A percentile compares a stretch with the other conserved stretches of the same genome.
These are phyloP conservation scores for Drosophila elegans DNA, from an alignment of 1,140 invertebrate species.

Conservation along the genomic window DNA sequence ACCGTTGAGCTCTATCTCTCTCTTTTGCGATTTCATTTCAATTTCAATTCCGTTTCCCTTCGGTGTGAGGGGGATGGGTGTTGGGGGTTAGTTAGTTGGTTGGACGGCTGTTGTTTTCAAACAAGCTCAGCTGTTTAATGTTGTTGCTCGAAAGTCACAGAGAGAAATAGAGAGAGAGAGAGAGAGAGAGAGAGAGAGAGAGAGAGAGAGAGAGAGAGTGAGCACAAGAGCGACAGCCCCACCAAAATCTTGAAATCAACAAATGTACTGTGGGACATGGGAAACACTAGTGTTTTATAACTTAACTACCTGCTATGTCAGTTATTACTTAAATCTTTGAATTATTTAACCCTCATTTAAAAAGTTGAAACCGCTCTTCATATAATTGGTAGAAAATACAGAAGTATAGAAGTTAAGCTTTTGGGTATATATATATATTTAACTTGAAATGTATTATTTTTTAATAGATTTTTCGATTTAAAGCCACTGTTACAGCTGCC, in stretches of 20 bases:
- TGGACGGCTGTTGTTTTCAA: constrained; percentile 70
- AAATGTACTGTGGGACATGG: constrained; percentile 34
- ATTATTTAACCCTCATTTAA: too few species aligned
- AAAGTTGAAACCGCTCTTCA: too few species aligned
- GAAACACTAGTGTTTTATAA: too few species aligned
- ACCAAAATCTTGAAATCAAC: constrained; percentile 36
- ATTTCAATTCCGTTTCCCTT: constrained; percentile 42
- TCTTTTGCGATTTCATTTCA: constrained; percentile 25
- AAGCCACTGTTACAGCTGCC: constrained; percentile 21
- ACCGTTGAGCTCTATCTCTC: constrained; percentile 12
- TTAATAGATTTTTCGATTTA: too few species aligned
- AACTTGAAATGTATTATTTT: neutral
- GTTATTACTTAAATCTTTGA: too few species aligned
- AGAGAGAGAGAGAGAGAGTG: constrained; percentile 3
- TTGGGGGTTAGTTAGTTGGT: constrained; percentile 27
- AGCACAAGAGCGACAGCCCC: constrained; percentile 5
- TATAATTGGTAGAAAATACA: too few species aligned
- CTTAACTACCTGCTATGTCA: too few species aligned
- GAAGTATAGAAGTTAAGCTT: neutral
- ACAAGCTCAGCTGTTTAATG: constrained; percentile 83
- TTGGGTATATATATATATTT: neutral
- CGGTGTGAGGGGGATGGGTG: neutral
- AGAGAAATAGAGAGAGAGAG: neutral
- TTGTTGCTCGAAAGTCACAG: constrained; percentile 61
- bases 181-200: neutral